Evolutionary conservation across 2,888 invertebrate genomes (phyloP).

Genomic region (Blastobasis adustella): DNA sequence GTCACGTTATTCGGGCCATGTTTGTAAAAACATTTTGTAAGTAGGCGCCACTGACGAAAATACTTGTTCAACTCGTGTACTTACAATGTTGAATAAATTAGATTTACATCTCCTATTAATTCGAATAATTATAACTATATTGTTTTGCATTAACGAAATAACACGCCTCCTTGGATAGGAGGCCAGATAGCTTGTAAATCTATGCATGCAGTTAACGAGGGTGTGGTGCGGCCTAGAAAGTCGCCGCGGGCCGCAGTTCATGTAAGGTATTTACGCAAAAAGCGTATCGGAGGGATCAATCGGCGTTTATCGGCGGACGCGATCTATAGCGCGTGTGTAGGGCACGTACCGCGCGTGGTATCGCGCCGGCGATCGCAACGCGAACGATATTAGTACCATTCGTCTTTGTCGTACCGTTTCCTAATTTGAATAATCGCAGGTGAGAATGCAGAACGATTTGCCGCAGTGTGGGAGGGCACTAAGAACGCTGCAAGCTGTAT

Average conservation of each 20-base stretch:
- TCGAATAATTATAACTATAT: background rate
- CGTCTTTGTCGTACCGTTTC: slow-evolving; percentile 72
- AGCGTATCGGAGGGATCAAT: slow-evolving; percentile 68
- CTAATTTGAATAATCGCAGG: slow-evolving; percentile 74
- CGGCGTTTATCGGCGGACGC: slow-evolving; percentile 58
- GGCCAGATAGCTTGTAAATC: background rate
- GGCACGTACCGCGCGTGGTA: slow-evolving; percentile 55
- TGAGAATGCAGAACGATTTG: slow-evolving; percentile 67
- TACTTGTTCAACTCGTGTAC: no score
- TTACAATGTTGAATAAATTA: no score
- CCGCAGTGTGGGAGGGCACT: slow-evolving; percentile 38
- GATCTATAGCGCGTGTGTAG: slow-evolving; percentile 68
- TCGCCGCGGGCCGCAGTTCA: slow-evolving; percentile 30
- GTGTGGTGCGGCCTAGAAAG: slow-evolving; percentile 5
- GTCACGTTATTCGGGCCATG: slow-evolving; percentile 38
- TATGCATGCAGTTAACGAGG: background rate
- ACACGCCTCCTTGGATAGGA: background rate
- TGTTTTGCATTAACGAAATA: background rate
- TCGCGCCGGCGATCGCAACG: slow-evolving; percentile 57
- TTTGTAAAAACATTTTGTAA: slow-evolving; percentile 20
- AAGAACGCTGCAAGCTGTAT: slow-evolving; percentile 17
- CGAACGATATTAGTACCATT: slow-evolving; percentile 70
- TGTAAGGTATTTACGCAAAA: slow-evolving; percentile 67
- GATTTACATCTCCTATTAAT: slow-evolving; percentile 17
- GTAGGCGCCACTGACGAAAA: no score